These are phyloP conservation scores for Eretmocerus hayati DNA, from an alignment of 2,888 invertebrate genomes.

Conservation along the genomic window DNA sequence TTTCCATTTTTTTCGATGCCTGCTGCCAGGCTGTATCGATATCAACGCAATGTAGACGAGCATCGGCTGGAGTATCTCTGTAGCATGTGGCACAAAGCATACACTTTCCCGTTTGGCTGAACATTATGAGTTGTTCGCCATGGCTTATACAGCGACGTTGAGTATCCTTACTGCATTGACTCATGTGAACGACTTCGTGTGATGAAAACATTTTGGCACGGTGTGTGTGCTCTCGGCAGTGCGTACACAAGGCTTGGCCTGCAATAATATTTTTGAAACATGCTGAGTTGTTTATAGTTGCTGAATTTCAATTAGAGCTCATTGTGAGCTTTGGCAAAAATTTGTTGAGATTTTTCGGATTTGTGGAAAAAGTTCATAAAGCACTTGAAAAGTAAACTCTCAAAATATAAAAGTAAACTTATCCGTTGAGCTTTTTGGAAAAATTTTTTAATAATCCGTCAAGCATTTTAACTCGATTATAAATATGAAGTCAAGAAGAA, in stretches of 20 bases:
- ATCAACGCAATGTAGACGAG: conserved; percentile 63
- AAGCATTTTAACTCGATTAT: too few relatives aligned
- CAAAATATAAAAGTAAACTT: too few relatives aligned
- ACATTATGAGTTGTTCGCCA: conserved; percentile 70
- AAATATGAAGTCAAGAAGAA: too few relatives aligned
- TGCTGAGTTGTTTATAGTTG: background rate
- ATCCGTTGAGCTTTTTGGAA: too few relatives aligned
- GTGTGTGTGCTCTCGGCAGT: conserved; percentile 66
- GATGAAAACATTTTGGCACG: conserved; percentile 70
- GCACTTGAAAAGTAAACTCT: too few relatives aligned
- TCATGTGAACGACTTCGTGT: conserved; percentile 67
- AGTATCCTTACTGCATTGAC: conserved; percentile 62
- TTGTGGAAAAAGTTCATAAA: too few relatives aligned
- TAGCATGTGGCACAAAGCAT: conserved; percentile 73
- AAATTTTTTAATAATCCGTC: too few relatives aligned
- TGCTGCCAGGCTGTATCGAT: conserved; percentile 69
- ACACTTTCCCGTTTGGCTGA: conserved; percentile 60
- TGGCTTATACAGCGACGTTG: conserved; percentile 62
- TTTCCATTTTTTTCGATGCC: conserved; percentile 63
- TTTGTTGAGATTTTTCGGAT: too few relatives aligned
- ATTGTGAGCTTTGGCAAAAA: too few relatives aligned
- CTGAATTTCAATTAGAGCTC: too few relatives aligned
- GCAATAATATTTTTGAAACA: conserved; percentile 6
- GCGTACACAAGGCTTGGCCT: conserved; percentile 66
- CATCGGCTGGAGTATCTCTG: conserved; percentile 60